Evolutionary conservation across 2,113 vertebrate species (phyloP), one percentile per base, ranked within the genome.

Genomic region (Plotosus lineatus): DNA sequence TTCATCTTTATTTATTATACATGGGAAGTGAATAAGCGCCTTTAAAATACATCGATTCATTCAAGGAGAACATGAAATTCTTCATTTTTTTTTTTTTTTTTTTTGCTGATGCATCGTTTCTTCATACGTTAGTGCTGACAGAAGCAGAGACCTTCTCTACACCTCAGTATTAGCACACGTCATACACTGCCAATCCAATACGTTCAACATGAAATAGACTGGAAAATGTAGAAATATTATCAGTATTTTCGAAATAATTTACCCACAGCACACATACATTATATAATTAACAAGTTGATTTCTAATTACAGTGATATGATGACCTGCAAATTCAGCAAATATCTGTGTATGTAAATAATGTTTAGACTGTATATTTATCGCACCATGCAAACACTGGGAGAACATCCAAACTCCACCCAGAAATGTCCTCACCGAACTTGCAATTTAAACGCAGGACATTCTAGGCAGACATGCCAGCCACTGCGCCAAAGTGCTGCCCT

Each of bases 71-170:
- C 44, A 28, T 31, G 31, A 50, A 15, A 2, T 73, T 31, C 26
- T 31, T 73, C 1, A 1, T 19, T 6, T 15, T 51, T 31, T 23
- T 48, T n/a, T 71, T 11, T 12, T 28, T 15, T 31, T 19, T 48
- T 68, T 68, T 36, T 44, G 68, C 44, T 72, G 69, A 44, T 50
- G 28, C 69, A 50, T 44, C 69, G 51, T 19, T 21, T 51, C n/a
- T 73, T 33, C 19, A 33, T 51, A 46, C 14, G 2, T 33, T 17
- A 71, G 3, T 71, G 68, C 42, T 71, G 42, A 71, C 68, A 48
- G 44, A 71, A n/a, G 42, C 21, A 46, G 40, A 26, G 40, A 26
- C n/a, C n/a, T 72, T 72, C 7, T 9, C 44, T 31, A 31, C 17
- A 21, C 69, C 46, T 11, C 46, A 17, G 42, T 51, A 51, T 73